Evolutionary conservation across 2,888 invertebrate species (phyloP), one percentile per base, ranked within the genome.

Genomic region (Hirtodrosophila confusa): DNA sequence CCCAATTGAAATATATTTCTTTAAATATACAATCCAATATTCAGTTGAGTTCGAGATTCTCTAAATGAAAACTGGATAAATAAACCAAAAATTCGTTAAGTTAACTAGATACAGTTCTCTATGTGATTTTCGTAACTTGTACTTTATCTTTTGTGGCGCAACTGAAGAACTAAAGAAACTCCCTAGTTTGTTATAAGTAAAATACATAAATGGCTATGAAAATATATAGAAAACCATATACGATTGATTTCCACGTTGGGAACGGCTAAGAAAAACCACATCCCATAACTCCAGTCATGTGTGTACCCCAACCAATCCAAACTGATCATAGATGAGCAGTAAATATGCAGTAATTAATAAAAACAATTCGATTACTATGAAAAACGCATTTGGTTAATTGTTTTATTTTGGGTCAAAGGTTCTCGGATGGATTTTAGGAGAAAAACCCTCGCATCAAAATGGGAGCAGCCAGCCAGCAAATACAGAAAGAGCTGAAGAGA

Each of bases 281-380:
- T 50, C 43, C 49, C 56, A 63, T 53, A 40, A 65, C 54, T 12
- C 10, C 33, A 27, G 4, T 39, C 11, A 7, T 27, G 11, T 56
- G 12, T 57, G 41, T 51, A 29, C 11, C 23, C 8, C 4, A 17
- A n/a, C 27, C 10, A 29, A n/a, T 11, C 36, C 17, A 24, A n/a
- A 17, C 44, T 40, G 63, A 47, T 62, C 17, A 33, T 50, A 43
- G 37, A 29, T 33, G 49, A 49, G 60, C 77, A 63, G 60, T 75
- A 65, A 58, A 73, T 77, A 63, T 78, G 75, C 69, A 80, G 64
- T 82, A 62, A 78, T 37, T 65, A 82, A 82, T 72, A 56, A 80
- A 84, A 58, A 50, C 31, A 78, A 63, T 86, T 77, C 63, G 56
- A 77, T 73, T 86, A 76, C 54, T 44, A 65, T 80, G 53, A 56